These are phyloP conservation scores for Peromyscus aztecus DNA, from an alignment of 2,797 vertebrate genomes.

Conservation along the genomic window DNA sequence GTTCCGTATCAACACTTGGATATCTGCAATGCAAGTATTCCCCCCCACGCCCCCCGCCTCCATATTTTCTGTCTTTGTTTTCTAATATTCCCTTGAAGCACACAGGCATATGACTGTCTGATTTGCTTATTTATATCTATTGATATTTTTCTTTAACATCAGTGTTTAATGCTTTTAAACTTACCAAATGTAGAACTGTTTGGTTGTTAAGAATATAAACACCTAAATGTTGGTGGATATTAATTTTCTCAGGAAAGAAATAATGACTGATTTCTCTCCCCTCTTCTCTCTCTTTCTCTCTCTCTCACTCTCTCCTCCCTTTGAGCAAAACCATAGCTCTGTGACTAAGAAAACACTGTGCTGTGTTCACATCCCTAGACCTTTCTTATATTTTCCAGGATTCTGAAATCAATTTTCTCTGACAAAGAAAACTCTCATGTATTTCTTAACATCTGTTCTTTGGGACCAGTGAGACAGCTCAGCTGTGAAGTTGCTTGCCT, in stretches of 20 bases:
- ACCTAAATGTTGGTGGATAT: slow-evolving; percentile 36
- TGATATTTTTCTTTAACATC: slow-evolving; percentile 31
- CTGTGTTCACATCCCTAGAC: not conserved
- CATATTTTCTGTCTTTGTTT: not conserved
- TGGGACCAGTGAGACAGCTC: not conserved
- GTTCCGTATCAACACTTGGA: not conserved
- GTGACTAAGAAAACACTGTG: not conserved
- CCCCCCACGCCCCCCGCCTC: no score
- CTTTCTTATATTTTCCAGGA: not conserved
- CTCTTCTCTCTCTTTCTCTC: not conserved
- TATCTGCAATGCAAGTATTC: not conserved
- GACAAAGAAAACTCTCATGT: not conserved
- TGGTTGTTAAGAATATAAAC: slow-evolving; percentile 5
- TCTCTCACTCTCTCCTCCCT: not conserved
- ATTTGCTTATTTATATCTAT: not conserved
- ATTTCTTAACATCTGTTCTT: not conserved
- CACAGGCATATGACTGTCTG: not conserved
- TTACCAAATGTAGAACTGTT: slow-evolving; percentile 19
- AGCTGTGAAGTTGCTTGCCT: not conserved
- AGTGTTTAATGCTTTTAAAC: slow-evolving; percentile 45
- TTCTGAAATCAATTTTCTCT: not conserved
- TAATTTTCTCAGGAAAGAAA: slow-evolving; percentile 44
- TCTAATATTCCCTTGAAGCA: slow-evolving; percentile 6
- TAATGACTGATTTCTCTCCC: not conserved
- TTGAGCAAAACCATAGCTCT: not conserved